A percentile compares a stretch with the other conserved stretches of the same genome.
These are phyloP conservation scores for Theocolax elegans DNA, from an alignment of 1,140 invertebrate species.

Conservation along the genomic window DNA sequence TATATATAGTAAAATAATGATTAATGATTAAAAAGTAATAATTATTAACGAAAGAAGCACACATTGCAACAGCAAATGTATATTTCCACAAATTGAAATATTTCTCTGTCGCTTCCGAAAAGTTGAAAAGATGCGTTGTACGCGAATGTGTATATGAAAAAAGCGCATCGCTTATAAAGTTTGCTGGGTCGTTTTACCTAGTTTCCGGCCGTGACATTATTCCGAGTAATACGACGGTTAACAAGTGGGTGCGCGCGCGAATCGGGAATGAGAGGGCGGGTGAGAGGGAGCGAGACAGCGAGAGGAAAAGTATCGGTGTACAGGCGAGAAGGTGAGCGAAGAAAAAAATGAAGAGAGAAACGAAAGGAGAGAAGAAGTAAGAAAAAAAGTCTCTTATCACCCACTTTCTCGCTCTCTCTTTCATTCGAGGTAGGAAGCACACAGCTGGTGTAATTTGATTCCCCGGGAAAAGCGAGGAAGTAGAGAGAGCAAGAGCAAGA, in stretches of 20 bases:
- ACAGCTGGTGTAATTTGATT: slow-evolving; percentile 45
- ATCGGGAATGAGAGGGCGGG: slow-evolving; percentile 25
- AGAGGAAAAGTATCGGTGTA: not conserved
- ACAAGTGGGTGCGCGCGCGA: slow-evolving; percentile 38
- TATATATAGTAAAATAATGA: no score
- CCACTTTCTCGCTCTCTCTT: slow-evolving; percentile 43
- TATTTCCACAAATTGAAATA: no score
- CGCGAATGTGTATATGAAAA: not conserved
- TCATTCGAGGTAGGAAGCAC: slow-evolving; percentile 20
- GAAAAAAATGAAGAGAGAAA: slow-evolving; percentile 15
- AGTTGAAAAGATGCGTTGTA: not conserved
- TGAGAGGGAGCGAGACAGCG: not conserved
- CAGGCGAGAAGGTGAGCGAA: not conserved
- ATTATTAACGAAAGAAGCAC: no score
- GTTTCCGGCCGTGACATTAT: slow-evolving; percentile 40
- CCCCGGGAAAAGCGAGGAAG: slow-evolving; percentile 15
- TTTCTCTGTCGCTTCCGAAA: no score
- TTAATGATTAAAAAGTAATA: no score
- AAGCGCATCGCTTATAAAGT: slow-evolving; percentile 29
- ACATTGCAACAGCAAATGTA: no score
- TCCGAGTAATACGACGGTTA: slow-evolving; percentile 38
- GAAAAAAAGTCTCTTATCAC: slow-evolving; percentile 38
- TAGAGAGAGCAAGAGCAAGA: slow-evolving; percentile 3
- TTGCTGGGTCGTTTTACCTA: slow-evolving; percentile 36
- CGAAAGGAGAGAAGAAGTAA: slow-evolving; percentile 21